Base-by-base conservation (phyloP, 2,113 vertebrate genomes). In the Crotalus helleri region DNA sequence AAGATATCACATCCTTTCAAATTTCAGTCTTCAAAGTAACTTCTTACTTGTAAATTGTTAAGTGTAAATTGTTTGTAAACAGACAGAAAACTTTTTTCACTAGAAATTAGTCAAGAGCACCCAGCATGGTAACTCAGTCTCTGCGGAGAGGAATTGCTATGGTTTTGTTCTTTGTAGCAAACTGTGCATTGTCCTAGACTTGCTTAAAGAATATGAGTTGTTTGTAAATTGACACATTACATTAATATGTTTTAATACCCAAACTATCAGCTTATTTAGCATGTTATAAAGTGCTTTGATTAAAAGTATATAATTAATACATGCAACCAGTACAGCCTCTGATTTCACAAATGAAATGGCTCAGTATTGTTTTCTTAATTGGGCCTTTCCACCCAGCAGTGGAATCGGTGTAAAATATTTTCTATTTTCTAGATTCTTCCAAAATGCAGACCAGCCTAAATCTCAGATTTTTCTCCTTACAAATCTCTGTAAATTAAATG, bases 301-400 rank as follows among this genome's bases (percentile, higher is more conserved):
- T 95, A 93, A 91, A 95, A 85, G 90, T 92, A 29, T 53, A 19
- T 81, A 81, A 81, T 21, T 11, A 64, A 64, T 29, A 64, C 74
- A 44, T 58, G 64, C 94, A 97, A 95, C 95, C 93, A 96, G 94
- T 95, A 90, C 93, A 95, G 55, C 92, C 88, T 97, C 92, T 97
- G 93, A 57, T 96, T 97, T 97, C 97, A 97, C 94, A 97, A 96
- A 95, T 95, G 96, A 97, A 96, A 81, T 88, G 94, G 90, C 94
- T 95, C 85, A n/a, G 21, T 94, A 53, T 91, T 53, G 54, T 17
- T 33, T 21, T 85, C 93, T 0, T 85, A 51, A 93, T 4, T 74
- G n/a, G 69, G 54, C 92, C 57, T 85, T 39, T 93, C 49, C 81
- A 90, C 12, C 29, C 29, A 55, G 15, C 87, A 51, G 0, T 95